Conservation (phyloP, 1,140 invertebrate genomes). For the Lasioglossum albipes region DNA sequence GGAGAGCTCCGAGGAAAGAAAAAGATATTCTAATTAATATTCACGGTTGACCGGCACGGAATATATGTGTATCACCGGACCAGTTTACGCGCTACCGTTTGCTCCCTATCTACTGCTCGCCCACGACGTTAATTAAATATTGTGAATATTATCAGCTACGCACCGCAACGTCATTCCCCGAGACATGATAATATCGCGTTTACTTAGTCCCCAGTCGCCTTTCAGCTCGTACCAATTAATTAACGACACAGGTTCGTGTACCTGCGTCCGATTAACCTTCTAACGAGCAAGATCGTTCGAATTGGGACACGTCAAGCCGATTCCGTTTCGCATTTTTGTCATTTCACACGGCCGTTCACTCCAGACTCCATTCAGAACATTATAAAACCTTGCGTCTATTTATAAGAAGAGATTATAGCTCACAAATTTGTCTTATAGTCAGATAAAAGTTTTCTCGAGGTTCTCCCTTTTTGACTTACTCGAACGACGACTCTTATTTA, state of each 20-base stretch:
- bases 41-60: conserved; percentile 5
- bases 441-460: too few relatives aligned
- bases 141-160: conserved; percentile 10
- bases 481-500: too few relatives aligned
- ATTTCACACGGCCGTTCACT: not conserved
- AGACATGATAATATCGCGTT: conserved; percentile 36
- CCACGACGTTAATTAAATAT: conserved; percentile 29
- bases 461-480: too few relatives aligned
- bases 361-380: too few relatives aligned
- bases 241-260: conserved; percentile 2
- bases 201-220: conserved; percentile 50
- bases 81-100: conserved; percentile 2
- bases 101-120: not conserved
- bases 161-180: conserved; percentile 7
- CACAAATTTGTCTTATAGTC: too few relatives aligned
- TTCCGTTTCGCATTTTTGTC: conserved; percentile 24
- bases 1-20: too few relatives aligned
- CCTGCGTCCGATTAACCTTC: conserved; percentile 52
- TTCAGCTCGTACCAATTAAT: conserved; percentile 53
- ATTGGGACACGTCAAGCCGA: not conserved
- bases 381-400: too few relatives aligned
- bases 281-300: not conserved
- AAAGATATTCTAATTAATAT: conserved; percentile 21
- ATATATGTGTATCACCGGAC: not conserved
- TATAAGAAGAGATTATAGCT: too few relatives aligned